phyloP scores from a whole-genome alignment of 2,888 invertebrate genomes.

The Nemoura dubitans region DNA sequence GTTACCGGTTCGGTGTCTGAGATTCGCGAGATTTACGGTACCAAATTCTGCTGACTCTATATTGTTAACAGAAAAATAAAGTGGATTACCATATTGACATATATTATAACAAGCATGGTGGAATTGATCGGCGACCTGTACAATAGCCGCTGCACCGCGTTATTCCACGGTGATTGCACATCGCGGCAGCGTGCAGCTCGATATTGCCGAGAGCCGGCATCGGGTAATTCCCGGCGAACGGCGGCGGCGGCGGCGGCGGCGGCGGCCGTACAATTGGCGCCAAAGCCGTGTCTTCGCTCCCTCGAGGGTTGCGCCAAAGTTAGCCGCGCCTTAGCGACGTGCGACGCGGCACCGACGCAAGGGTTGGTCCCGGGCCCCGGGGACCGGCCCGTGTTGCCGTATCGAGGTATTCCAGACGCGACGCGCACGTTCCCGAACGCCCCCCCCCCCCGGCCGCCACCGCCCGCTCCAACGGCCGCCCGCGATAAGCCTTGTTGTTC shows the following conservation, averaged over 20 bases:
- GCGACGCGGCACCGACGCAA: neutral
- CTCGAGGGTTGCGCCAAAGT: neutral
- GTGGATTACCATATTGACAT: neutral
- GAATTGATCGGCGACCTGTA: neutral
- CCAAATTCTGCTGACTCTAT: neutral
- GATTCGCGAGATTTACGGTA: neutral
- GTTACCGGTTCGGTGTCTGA: neutral
- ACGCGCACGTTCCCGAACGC: neutral
- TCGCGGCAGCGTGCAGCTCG: neutral
- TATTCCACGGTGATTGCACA: neutral
- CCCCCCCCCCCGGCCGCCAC: no score
- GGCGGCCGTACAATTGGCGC: neutral
- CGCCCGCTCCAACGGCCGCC: no score
- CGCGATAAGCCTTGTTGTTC: slow-evolving; percentile 3
- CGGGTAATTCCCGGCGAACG: neutral
- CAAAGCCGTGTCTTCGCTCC: neutral
- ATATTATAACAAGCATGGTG: neutral
- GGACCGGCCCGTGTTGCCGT: neutral
- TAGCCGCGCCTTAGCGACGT: neutral
- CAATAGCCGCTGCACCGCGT: neutral
- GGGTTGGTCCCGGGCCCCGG: neutral
- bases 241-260: no score
- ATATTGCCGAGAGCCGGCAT: neutral
- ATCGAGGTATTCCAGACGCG: slow-evolving; percentile 7
- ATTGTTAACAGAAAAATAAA: neutral